Percentiles rank a stretch among this genome's conserved stretches.
These are phyloP conservation scores for Scatophagus argus DNA, from an alignment of 2,113 vertebrate species.

Conservation along the genomic window DNA sequence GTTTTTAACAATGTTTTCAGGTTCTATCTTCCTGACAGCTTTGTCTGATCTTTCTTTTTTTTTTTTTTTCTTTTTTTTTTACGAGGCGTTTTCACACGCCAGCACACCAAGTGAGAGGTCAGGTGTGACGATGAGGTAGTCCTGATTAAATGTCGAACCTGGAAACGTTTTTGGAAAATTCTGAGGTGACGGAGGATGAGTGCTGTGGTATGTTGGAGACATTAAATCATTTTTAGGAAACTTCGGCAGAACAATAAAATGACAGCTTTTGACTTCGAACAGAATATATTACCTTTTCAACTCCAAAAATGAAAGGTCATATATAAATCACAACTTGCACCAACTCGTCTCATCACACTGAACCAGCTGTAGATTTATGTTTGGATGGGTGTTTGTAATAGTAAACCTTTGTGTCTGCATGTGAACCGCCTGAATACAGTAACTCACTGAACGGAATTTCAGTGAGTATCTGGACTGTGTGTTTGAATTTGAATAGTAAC, in stretches of 20 bases:
- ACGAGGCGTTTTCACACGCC: slow-evolving; percentile 62
- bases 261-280: background rate
- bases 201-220: background rate
- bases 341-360: background rate
- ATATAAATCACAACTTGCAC: slow-evolving; percentile 18
- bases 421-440: background rate
- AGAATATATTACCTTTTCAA: background rate
- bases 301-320: background rate
- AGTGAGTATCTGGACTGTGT: background rate
- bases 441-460: background rate
- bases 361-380: slow-evolving; percentile 25
- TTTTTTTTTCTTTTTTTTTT: no score
- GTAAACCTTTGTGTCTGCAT: slow-evolving; percentile 10
- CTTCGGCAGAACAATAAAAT: background rate
- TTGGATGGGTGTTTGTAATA: background rate
- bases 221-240: slow-evolving; percentile 14
- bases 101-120: slow-evolving; percentile 37
- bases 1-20: slow-evolving; percentile 50
- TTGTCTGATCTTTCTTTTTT: slow-evolving; percentile 69
- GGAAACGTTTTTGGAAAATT: slow-evolving; percentile 29
- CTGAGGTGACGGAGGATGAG: background rate
- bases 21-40: slow-evolving; percentile 27
- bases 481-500: background rate
- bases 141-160: slow-evolving; percentile 47
- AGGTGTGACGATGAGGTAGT: slow-evolving; percentile 52